These are phyloP conservation scores for Limenitis arthemis DNA, from an alignment of 2,888 invertebrate species.

Conservation along the genomic window DNA sequence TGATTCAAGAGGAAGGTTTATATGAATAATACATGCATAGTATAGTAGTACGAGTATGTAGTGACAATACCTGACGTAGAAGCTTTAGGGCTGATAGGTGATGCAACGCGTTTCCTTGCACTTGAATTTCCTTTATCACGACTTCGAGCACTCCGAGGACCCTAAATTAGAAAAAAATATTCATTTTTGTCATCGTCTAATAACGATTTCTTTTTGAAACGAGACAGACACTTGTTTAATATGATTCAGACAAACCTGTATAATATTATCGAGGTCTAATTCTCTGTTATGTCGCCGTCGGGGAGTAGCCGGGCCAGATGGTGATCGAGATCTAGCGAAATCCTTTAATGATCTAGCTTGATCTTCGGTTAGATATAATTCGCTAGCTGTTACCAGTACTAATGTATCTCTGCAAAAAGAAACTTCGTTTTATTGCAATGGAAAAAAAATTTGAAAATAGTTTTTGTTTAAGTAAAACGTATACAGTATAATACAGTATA, in stretches of 20 bases:
- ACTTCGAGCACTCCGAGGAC: constrained; percentile 57
- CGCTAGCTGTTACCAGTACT: constrained; percentile 66
- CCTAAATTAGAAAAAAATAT: constrained; percentile 33
- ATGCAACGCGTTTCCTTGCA: constrained; percentile 52
- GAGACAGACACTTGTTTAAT: no score
- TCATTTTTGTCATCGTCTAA: not conserved
- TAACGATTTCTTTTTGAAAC: no score
- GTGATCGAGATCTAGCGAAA: constrained; percentile 37
- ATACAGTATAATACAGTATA: no score
- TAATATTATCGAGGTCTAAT: constrained; percentile 62
- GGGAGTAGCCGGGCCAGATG: constrained; percentile 51
- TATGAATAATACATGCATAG: no score
- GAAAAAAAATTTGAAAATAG: no score
- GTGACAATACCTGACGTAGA: constrained; percentile 64
- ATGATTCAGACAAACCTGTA: constrained; percentile 40
- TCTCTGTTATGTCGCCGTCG: constrained; percentile 52
- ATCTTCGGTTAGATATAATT: constrained; percentile 70
- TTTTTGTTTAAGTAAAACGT: no score
- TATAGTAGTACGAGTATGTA: not conserved
- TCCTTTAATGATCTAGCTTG: constrained; percentile 67
- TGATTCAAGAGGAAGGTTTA: not conserved
- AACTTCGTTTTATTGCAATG: not conserved
- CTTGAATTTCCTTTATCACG: constrained; percentile 56
- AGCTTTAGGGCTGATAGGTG: constrained; percentile 66
- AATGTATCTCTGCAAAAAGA: constrained; percentile 48